Evolutionary conservation across 2,888 invertebrate species (phyloP).

Genomic region (Bursaphelenchus okinawaensis): DNA sequence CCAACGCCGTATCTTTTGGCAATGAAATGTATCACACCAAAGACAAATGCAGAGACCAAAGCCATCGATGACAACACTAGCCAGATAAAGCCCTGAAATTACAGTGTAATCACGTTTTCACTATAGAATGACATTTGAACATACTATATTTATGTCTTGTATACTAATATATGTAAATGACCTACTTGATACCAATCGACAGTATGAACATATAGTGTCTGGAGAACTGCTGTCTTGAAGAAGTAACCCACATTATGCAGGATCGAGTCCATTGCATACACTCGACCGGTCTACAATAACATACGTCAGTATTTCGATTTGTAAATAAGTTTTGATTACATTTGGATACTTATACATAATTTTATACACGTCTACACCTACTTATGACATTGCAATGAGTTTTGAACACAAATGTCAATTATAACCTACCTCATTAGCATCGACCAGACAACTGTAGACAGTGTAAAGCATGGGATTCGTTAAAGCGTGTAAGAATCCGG

Average conservation of each 20-base stretch:
- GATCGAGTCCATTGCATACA: conserved; percentile 46
- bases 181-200: conserved; percentile 48
- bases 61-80: conserved; percentile 40
- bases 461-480: conserved; percentile 51
- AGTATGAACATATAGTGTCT: conserved; percentile 48
- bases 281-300: conserved; percentile 42
- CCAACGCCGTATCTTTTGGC: conserved; percentile 39
- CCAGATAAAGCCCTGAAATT: conserved; percentile 46
- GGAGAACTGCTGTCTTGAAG: conserved; percentile 43
- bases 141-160: neutral
- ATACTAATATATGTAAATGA: no score
- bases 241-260: conserved; percentile 45
- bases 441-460: conserved; percentile 48
- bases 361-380: neutral
- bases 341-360: neutral
- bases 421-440: conserved; percentile 41
- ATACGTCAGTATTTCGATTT: neutral
- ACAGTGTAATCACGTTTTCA: neutral
- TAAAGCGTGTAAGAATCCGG: conserved; percentile 47
- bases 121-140: no score
- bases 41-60: conserved; percentile 36
- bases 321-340: neutral
- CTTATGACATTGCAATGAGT: neutral
- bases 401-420: no score
- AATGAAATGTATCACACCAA: conserved; percentile 39